Evolutionary conservation across 2,113 vertebrate species (phyloP).

Genomic region (Semnopithecus entellus): DNA sequence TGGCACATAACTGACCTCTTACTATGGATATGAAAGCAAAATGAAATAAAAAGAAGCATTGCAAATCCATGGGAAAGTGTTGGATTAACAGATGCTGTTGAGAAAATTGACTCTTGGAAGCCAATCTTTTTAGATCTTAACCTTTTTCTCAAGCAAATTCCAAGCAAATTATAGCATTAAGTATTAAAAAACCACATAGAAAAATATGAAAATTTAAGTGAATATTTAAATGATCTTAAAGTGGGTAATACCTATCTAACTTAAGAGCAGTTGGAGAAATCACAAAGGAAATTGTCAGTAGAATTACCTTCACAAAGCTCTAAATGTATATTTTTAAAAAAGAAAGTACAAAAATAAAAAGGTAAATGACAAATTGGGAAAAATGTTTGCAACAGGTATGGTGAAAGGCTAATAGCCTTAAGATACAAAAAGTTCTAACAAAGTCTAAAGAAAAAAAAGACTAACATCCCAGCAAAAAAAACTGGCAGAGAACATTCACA

Average conservation of each 20-base stretch:
- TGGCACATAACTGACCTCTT: fast-evolving
- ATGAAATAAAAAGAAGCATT: neutral
- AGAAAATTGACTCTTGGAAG: neutral
- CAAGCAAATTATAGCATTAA: neutral
- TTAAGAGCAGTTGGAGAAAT: neutral
- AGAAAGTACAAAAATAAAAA: neutral
- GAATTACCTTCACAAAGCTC: neutral
- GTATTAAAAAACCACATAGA: neutral
- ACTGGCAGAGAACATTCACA: neutral
- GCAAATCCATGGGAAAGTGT: neutral
- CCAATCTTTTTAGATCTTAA: neutral
- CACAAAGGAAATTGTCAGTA: neutral
- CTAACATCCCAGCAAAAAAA: neutral
- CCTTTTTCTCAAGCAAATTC: conserved; percentile 16
- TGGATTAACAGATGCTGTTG: neutral
- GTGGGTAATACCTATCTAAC: neutral
- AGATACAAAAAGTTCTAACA: neutral
- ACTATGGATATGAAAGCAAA: neutral
- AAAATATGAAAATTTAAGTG: neutral
- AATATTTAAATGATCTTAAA: neutral
- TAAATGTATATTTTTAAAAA: neutral
- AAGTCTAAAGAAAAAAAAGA: neutral
- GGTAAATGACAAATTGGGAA: neutral
- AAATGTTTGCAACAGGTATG: neutral
- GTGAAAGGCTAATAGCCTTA: neutral